Percentiles rank a stretch among this genome's conserved stretches.
Evolutionary conservation across 2,888 invertebrate genomes (phyloP).

Genomic region (Meta bourneti): DNA sequence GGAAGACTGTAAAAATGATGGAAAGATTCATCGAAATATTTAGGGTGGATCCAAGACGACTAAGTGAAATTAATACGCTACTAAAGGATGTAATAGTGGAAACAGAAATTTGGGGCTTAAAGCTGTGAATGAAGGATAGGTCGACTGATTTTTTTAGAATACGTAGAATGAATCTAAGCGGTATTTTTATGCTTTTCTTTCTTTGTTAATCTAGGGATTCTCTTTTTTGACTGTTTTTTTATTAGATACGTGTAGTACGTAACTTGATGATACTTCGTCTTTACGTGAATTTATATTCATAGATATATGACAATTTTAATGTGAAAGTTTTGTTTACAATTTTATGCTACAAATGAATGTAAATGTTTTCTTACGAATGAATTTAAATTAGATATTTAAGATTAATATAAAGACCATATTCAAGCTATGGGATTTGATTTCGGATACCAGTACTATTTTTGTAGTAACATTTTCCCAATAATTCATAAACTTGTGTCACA

Average conservation of each 20-base stretch:
- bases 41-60: constrained; percentile 44
- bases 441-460: too few relatives aligned
- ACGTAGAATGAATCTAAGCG: neutral
- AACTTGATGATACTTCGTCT: neutral
- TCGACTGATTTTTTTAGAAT: neutral
- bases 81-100: constrained; percentile 6
- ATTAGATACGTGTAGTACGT: neutral
- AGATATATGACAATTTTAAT: too few relatives aligned
- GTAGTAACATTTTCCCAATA: too few relatives aligned
- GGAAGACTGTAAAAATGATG: constrained; percentile 7
- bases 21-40: constrained; percentile 27
- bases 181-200: neutral
- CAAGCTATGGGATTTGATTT: too few relatives aligned
- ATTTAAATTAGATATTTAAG: too few relatives aligned
- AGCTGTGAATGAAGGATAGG: neutral
- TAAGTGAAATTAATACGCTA: constrained; percentile 73
- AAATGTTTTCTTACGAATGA: too few relatives aligned
- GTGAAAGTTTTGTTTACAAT: too few relatives aligned
- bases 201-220: neutral
- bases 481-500: too few relatives aligned
- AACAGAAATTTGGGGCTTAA: constrained; percentile 17
- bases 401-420: too few relatives aligned
- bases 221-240: neutral
- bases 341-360: too few relatives aligned
- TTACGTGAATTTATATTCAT: too few relatives aligned